Evolutionary conservation across 2,888 invertebrate genomes (phyloP).

Genomic region (Electrophaes corylata): DNA sequence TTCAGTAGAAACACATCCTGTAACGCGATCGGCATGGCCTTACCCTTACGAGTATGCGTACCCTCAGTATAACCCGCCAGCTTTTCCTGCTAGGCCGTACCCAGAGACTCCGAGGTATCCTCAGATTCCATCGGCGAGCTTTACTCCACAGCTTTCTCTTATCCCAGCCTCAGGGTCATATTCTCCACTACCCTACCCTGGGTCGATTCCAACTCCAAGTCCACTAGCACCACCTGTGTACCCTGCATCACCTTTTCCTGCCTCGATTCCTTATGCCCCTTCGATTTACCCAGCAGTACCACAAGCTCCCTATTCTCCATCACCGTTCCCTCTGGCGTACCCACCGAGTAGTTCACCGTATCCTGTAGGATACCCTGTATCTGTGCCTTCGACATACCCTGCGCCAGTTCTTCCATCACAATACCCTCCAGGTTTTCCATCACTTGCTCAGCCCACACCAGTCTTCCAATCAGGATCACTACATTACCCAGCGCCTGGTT

Average conservation of each 20-base stretch:
- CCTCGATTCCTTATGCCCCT: constrained; percentile 18
- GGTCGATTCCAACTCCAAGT: constrained; percentile 13
- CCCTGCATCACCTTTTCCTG: constrained; percentile 13
- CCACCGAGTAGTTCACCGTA: constrained; percentile 19
- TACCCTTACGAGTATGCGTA: constrained; percentile 42
- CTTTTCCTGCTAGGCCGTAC: constrained; percentile 38
- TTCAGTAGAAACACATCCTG: constrained; percentile 37
- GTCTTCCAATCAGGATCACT: background rate
- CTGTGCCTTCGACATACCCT: constrained; percentile 14
- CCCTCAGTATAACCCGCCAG: constrained; percentile 34
- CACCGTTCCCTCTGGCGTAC: constrained; percentile 22
- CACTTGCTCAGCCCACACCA: background rate
- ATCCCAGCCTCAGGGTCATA: constrained; percentile 19
- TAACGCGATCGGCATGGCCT: constrained; percentile 40
- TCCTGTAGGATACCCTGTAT: constrained; percentile 14
- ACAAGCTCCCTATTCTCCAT: constrained; percentile 25
- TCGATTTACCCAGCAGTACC: constrained; percentile 27
- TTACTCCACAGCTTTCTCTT: constrained; percentile 21
- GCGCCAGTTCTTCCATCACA: constrained; percentile 10
- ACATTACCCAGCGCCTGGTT: background rate
- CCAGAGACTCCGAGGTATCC: constrained; percentile 37
- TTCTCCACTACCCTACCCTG: constrained; percentile 28
- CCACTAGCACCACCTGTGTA: constrained; percentile 9
- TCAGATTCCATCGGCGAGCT: constrained; percentile 25
- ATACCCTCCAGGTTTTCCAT: constrained; percentile 1